Conservation (phyloP, 2,888 invertebrate genomes). For the Troilus luridus region DNA sequence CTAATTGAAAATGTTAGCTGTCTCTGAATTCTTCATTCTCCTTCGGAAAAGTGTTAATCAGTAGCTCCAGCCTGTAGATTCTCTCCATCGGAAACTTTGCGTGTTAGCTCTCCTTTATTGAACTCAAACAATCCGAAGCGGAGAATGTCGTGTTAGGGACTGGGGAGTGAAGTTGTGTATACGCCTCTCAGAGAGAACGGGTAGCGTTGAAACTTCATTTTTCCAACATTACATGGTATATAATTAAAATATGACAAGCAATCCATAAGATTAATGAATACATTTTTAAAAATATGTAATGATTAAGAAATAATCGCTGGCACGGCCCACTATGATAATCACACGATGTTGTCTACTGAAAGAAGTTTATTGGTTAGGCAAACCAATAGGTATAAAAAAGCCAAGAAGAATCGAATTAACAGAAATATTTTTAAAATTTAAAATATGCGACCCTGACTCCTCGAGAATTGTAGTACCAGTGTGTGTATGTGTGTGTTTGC, state of each 20-base stretch:
- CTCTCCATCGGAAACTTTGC: neutral
- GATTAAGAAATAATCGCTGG: too few relatives aligned
- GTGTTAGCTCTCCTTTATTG: slow-evolving; percentile 20
- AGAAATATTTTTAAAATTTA: too few relatives aligned
- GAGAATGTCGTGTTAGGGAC: neutral
- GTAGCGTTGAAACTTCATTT: neutral
- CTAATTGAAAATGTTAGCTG: slow-evolving; percentile 48
- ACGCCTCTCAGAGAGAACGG: neutral
- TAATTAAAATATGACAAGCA: neutral
- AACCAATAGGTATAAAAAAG: too few relatives aligned
- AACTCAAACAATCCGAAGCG: slow-evolving; percentile 32
- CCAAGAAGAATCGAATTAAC: too few relatives aligned
- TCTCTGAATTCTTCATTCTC: slow-evolving; percentile 30
- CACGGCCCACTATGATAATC: too few relatives aligned
- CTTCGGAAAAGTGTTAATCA: slow-evolving; percentile 31
- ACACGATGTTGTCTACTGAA: too few relatives aligned
- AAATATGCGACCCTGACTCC: too few relatives aligned
- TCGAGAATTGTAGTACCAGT: too few relatives aligned
- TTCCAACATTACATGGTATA: neutral
- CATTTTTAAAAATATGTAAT: too few relatives aligned
- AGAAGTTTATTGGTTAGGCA: too few relatives aligned
- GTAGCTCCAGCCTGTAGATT: neutral
- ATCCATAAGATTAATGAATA: too few relatives aligned
- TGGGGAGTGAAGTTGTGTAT: neutral
- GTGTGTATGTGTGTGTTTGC: too few relatives aligned